A percentile compares a stretch with the other conserved stretches of the same genome.
Evolutionary conservation across 1,140 invertebrate species (phyloP).

Genomic region (Hycleus phaleratus): DNA sequence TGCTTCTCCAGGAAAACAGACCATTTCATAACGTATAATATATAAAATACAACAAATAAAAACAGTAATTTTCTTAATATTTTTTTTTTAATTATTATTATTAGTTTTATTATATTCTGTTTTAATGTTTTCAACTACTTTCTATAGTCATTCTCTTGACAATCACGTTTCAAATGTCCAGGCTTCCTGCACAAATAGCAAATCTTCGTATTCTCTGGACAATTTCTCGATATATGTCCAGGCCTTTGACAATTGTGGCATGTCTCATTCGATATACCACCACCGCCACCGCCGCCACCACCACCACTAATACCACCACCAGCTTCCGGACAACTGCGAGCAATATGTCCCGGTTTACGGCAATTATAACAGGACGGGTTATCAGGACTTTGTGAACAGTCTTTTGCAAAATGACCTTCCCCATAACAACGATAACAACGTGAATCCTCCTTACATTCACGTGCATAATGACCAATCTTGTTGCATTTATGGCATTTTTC

Average conservation of each 20-base stretch:
- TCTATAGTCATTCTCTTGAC: slow-evolving; percentile 56
- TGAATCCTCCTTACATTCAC: slow-evolving; percentile 82
- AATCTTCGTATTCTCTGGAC: slow-evolving; percentile 73
- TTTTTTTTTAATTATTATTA: no score
- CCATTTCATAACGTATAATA: slow-evolving; percentile 18
- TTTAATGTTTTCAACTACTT: slow-evolving; percentile 23
- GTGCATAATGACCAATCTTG: slow-evolving; percentile 84
- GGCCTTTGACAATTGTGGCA: slow-evolving; percentile 84
- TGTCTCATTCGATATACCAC: slow-evolving; percentile 44
- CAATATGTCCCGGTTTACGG: slow-evolving; percentile 82
- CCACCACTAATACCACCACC: slow-evolving; percentile 47
- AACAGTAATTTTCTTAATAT: not conserved
- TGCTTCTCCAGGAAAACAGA: slow-evolving; percentile 11
- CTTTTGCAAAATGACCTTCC: slow-evolving; percentile 82
- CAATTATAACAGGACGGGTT: slow-evolving; percentile 80
- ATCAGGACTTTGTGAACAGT: slow-evolving; percentile 74
- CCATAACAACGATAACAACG: slow-evolving; percentile 79
- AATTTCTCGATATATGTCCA: slow-evolving; percentile 84
- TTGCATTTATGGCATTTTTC: slow-evolving; percentile 95
- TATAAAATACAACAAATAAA: slow-evolving; percentile 24
- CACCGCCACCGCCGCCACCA: slow-evolving; percentile 4
- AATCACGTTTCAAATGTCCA: slow-evolving; percentile 85
- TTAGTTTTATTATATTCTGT: no score
- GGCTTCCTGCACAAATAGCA: slow-evolving; percentile 85
- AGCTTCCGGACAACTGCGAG: slow-evolving; percentile 71